phyloP scores from a whole-genome alignment of 2,113 vertebrate species.

The Scopus umbretta region DNA sequence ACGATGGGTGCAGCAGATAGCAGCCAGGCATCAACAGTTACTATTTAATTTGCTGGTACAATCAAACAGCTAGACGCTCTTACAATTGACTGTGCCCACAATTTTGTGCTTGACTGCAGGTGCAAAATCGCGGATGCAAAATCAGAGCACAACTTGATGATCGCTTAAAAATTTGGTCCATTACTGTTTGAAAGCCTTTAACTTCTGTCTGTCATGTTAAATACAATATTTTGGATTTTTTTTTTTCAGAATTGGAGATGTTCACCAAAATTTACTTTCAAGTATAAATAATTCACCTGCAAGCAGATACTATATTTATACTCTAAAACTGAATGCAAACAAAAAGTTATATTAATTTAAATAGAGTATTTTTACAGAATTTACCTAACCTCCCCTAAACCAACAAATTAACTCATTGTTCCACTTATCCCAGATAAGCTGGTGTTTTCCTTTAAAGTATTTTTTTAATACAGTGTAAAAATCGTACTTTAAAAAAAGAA shows the following conservation, averaged over 20 bases:
- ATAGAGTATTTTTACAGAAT: neutral
- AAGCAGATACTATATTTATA: neutral
- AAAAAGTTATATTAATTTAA: neutral
- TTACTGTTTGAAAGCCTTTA: neutral
- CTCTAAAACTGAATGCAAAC: neutral
- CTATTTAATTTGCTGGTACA: constrained; percentile 60
- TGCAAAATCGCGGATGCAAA: constrained; percentile 45
- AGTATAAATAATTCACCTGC: neutral
- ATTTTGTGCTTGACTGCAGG: constrained; percentile 66
- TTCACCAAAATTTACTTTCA: neutral
- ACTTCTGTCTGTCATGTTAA: neutral
- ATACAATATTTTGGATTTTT: neutral
- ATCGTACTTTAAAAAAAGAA: neutral
- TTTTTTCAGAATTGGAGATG: neutral
- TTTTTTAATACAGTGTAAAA: neutral
- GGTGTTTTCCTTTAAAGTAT: neutral
- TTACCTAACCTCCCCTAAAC: fast-evolving
- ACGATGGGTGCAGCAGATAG: neutral
- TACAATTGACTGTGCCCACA: constrained; percentile 55
- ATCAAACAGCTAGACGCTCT: constrained; percentile 40
- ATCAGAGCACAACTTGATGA: constrained; percentile 38
- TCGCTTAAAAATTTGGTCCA: constrained; percentile 1
- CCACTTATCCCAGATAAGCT: neutral
- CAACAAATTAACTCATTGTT: neutral
- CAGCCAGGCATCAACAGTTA: constrained; percentile 28